A percentile compares a stretch with the other conserved stretches of the same genome.
These are phyloP conservation scores for Anarhynchus alexandrinus DNA, from an alignment of 2,113 vertebrate species.

Conservation along the genomic window DNA sequence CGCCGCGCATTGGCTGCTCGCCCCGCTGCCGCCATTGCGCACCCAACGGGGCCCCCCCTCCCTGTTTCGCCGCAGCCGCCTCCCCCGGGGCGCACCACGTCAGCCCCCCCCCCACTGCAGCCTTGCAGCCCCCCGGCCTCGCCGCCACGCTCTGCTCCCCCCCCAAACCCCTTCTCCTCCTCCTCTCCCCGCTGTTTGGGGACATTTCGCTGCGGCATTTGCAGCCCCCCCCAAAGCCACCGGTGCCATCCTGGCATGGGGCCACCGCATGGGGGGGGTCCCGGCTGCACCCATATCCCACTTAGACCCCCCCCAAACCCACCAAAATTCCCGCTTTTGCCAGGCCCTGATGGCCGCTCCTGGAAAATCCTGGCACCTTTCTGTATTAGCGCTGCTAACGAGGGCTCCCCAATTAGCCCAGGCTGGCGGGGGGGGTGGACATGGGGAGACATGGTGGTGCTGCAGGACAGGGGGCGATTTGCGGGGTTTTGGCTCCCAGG, in stretches of 20 bases:
- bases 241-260: not conserved
- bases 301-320: too few species aligned
- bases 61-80: not conserved
- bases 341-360: not conserved
- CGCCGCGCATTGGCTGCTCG: not conserved
- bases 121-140: not conserved
- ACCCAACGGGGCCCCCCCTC: not conserved
- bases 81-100: not conserved
- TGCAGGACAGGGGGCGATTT: rapidly evolving
- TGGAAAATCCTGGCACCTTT: rapidly evolving
- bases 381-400: not conserved
- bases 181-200: too few species aligned
- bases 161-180: too few species aligned
- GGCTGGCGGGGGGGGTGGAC: too few species aligned
- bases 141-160: not conserved
- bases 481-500: not conserved
- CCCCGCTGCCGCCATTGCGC: not conserved
- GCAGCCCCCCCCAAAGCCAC: not conserved
- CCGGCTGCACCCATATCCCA: rapidly evolving
- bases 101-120: too few species aligned
- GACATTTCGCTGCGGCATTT: too few species aligned
- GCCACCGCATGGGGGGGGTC: not conserved
- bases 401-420: not conserved
- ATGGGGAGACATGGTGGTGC: rapidly evolving
- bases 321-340: not conserved